Evolutionary conservation across 2,797 vertebrate species (phyloP).

Genomic region (Tolypeutes matacus): DNA sequence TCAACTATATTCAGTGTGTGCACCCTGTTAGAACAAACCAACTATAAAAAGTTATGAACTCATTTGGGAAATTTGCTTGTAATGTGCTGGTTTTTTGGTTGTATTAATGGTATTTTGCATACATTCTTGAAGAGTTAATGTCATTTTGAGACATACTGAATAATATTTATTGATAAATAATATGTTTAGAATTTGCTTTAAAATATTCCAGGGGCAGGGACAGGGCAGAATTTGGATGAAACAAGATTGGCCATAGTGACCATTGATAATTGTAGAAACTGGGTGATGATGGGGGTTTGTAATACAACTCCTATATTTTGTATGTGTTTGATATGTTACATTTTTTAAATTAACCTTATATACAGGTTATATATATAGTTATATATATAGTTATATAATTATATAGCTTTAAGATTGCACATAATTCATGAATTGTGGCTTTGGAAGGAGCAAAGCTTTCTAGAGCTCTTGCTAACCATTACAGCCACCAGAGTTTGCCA

Average conservation of each 20-base stretch:
- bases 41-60: background rate
- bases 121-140: background rate
- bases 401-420: background rate
- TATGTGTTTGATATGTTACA: constrained; percentile 14
- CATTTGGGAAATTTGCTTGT: background rate
- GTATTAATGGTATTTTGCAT: background rate
- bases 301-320: background rate
- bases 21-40: background rate
- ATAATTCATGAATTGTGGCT: background rate
- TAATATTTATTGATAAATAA: background rate
- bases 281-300: background rate
- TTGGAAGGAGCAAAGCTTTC: background rate
- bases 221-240: background rate
- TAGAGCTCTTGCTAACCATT: background rate
- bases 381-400: background rate
- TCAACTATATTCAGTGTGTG: background rate
- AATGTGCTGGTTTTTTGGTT: background rate
- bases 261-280: background rate
- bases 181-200: background rate
- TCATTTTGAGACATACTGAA: background rate
- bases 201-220: background rate
- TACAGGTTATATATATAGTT: background rate
- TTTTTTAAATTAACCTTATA: background rate
- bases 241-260: background rate
- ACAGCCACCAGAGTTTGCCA: background rate